These are phyloP conservation scores for Scalopus aquaticus DNA, from an alignment of 2,113 vertebrate species.

Conservation along the genomic window DNA sequence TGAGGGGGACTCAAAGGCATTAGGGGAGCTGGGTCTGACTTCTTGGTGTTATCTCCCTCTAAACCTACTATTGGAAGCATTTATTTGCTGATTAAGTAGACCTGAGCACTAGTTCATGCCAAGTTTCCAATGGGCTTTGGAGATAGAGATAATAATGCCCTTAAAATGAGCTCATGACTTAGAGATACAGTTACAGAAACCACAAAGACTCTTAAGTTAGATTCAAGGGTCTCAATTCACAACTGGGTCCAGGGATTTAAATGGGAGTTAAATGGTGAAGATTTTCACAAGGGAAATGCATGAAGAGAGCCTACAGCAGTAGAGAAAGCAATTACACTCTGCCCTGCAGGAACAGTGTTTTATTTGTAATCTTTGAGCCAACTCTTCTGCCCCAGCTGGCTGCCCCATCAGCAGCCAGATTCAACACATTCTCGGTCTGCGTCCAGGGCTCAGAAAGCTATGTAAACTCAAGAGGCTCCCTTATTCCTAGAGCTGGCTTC, in stretches of 20 bases:
- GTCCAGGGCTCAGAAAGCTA: constrained; percentile 45
- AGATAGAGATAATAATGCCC: background rate
- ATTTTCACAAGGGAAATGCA: background rate
- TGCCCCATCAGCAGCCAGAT: constrained; percentile 9
- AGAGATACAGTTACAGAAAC: background rate
- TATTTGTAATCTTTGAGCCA: background rate
- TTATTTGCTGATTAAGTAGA: background rate
- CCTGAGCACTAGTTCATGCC: background rate
- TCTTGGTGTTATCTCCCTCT: background rate
- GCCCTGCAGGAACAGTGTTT: background rate
- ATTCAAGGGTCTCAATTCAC: background rate
- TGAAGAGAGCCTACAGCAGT: background rate
- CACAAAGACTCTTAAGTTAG: too few species aligned
- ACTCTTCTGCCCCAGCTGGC: background rate
- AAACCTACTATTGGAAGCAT: background rate
- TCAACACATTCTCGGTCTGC: constrained; percentile 40
- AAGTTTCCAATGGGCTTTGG: background rate
- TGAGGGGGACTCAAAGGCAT: background rate
- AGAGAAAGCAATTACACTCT: background rate
- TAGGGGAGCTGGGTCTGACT: background rate
- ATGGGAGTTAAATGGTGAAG: background rate
- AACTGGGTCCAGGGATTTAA: background rate
- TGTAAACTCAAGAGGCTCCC: constrained; percentile 19
- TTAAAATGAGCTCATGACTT: constrained; percentile 4
- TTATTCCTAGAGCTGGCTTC: constrained; percentile 55